Evolutionary conservation across 2,113 vertebrate species (phyloP).

Genomic region (Chlorodrepanis virens): DNA sequence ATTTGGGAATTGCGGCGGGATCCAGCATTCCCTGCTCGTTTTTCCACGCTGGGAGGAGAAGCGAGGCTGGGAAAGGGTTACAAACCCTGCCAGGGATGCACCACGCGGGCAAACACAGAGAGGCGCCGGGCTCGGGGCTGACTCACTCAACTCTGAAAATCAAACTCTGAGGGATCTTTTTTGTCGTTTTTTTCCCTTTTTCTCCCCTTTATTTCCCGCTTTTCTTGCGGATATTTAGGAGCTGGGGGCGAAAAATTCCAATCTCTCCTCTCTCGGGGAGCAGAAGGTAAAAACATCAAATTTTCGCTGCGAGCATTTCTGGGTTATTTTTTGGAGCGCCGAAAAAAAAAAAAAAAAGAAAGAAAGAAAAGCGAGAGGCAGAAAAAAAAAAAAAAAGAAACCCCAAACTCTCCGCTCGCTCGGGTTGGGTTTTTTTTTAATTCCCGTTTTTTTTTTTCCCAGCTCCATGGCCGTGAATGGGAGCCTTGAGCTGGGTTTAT

Average conservation of each 20-base stretch:
- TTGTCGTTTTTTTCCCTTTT: fast-evolving
- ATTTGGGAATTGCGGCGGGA: neutral
- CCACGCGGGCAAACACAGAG: neutral
- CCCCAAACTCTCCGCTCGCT: neutral
- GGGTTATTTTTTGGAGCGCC: neutral
- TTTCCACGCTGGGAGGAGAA: neutral
- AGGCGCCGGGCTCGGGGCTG: neutral
- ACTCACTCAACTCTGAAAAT: neutral
- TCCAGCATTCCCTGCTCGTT: neutral
- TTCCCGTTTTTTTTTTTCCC: neutral
- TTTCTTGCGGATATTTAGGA: neutral
- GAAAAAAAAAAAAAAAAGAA: neutral
- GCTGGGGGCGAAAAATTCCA: neutral
- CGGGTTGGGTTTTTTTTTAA: neutral
- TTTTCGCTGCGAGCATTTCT: neutral
- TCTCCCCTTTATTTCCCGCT: neutral
- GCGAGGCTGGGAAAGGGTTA: neutral
- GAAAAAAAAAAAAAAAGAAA: no score
- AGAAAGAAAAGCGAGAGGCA: no score
- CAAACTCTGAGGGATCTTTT: neutral
- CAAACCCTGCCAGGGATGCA: neutral
- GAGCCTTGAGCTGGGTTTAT: constrained; percentile 49
- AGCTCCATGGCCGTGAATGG: constrained; percentile 38
- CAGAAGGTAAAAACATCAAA: neutral
- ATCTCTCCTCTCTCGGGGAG: neutral